Evolutionary conservation across 1,140 invertebrate species (phyloP).

Genomic region (Heliconius himera): DNA sequence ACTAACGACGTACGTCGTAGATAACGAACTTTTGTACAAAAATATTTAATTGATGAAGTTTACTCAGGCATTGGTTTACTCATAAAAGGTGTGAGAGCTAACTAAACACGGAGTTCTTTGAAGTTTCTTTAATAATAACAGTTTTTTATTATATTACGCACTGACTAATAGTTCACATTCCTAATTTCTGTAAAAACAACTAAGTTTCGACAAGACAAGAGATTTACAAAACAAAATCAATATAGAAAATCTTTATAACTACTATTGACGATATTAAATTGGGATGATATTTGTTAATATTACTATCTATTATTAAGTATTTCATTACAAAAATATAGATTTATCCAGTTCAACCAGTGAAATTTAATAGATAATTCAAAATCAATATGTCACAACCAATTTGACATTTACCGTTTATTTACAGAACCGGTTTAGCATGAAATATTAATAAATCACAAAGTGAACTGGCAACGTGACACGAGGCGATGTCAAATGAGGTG

Average conservation of each 20-base stretch:
- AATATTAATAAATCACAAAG: not conserved
- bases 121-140: not conserved
- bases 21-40: not conserved
- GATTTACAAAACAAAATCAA: no score
- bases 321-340: not conserved
- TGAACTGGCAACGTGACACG: not conserved
- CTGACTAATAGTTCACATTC: no score
- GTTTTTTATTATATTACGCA: not conserved
- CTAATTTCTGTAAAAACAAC: no score
- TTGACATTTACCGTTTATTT: not conserved
- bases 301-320: not conserved
- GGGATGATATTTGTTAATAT: not conserved
- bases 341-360: not conserved
- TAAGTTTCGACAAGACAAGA: no score
- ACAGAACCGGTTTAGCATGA: not conserved
- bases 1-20: not conserved
- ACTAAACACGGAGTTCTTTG: not conserved
- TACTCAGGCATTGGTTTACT: not conserved
- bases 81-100: not conserved
- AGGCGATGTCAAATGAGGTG: slow-evolving; percentile 1
- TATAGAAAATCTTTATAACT: no score
- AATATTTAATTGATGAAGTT: not conserved
- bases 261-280: no score
- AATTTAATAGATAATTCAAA: slow-evolving; percentile 5
- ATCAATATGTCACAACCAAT: not conserved